These are phyloP conservation scores for Lymantria dispar DNA, from an alignment of 2,888 invertebrate species.

Conservation along the genomic window DNA sequence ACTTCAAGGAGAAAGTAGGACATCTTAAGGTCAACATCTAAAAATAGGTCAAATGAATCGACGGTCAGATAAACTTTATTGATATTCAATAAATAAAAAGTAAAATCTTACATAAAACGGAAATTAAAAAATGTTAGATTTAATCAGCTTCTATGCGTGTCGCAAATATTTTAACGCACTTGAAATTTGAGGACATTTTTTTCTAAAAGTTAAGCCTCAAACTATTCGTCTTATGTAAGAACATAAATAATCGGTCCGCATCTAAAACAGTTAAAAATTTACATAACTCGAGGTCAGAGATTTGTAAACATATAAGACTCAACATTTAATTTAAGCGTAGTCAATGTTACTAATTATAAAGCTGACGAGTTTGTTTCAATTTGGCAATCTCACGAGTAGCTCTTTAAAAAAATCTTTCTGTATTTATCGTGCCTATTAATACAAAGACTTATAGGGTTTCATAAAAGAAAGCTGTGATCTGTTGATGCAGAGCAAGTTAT, in stretches of 20 bases:
- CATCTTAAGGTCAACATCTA: neutral
- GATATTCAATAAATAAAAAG: neutral
- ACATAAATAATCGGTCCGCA: slow-evolving; percentile 5
- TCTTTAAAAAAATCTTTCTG: too few species aligned
- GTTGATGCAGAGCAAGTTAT: too few species aligned
- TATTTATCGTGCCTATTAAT: too few species aligned
- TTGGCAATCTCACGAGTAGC: too few species aligned
- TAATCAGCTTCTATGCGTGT: neutral
- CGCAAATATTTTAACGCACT: slow-evolving; percentile 12
- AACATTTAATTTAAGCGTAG: too few species aligned
- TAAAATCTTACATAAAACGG: neutral
- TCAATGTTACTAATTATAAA: too few species aligned
- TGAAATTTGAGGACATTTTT: too few species aligned
- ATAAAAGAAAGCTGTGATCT: too few species aligned
- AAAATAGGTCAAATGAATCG: neutral
- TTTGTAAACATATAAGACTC: slow-evolving; percentile 31
- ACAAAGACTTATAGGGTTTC: too few species aligned
- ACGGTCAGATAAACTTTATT: neutral
- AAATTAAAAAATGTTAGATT: too few species aligned
- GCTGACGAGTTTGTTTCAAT: too few species aligned
- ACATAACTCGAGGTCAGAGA: slow-evolving; percentile 27
- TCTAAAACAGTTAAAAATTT: slow-evolving; percentile 28
- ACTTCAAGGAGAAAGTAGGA: neutral
- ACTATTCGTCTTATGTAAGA: slow-evolving; percentile 14
- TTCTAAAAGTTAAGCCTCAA: neutral